Conservation (phyloP, 2,113 vertebrate genomes). For the Okapia johnstoni region DNA sequence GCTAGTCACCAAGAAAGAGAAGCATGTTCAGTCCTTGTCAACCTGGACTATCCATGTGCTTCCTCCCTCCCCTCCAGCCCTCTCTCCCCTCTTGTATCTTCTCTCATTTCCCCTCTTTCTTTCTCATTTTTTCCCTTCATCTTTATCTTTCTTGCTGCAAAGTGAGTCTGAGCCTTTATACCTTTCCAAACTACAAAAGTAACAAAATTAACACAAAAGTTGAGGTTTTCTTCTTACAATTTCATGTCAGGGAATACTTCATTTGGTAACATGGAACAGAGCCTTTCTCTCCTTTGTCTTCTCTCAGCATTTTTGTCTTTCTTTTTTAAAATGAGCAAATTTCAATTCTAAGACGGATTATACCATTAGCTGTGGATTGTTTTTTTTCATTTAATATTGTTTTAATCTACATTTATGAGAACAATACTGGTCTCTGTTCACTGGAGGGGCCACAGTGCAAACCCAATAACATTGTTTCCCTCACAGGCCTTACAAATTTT, state of each 20-base stretch:
- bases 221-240: background rate
- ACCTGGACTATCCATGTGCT: background rate
- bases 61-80: background rate
- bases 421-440: background rate
- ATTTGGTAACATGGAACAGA: background rate
- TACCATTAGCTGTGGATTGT: background rate
- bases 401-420: background rate
- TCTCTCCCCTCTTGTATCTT: background rate
- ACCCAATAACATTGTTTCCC: background rate
- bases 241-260: background rate
- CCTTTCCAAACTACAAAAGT: background rate
- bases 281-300: background rate
- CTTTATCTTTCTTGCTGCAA: background rate
- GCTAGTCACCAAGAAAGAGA: background rate
- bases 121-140: background rate
- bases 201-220: background rate
- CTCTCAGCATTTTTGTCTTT: background rate
- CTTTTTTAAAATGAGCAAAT: background rate
- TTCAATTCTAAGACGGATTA: background rate
- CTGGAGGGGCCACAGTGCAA: background rate
- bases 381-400: background rate
- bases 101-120: background rate
- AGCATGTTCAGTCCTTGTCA: background rate
- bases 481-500: background rate
- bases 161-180: background rate